A percentile compares a stretch with the other conserved stretches of the same genome.
Evolutionary conservation across 2,888 invertebrate species (phyloP).

Genomic region (Muscina levida): DNA sequence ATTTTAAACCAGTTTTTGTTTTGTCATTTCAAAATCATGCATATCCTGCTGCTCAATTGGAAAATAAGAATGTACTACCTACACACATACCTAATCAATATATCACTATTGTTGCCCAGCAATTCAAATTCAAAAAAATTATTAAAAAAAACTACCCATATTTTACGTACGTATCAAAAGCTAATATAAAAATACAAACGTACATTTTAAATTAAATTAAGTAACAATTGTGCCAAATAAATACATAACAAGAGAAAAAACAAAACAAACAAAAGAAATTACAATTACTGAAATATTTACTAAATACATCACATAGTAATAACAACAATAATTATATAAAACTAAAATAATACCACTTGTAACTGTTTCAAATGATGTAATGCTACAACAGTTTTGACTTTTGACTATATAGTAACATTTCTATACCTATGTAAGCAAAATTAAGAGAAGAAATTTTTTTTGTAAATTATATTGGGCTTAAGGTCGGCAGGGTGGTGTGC

Average conservation of each 20-base stretch:
- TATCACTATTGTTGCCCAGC: slow-evolving; percentile 57
- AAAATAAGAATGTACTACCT: slow-evolving; percentile 23
- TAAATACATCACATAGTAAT: slow-evolving; percentile 46
- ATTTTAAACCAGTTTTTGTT: slow-evolving; percentile 13
- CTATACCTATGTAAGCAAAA: slow-evolving; percentile 31
- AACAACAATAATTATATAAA: no score
- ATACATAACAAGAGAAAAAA: slow-evolving; percentile 58
- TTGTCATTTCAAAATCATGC: slow-evolving; percentile 50
- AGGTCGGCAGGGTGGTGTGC: no score
- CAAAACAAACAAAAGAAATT: slow-evolving; percentile 37
- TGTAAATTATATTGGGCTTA: no score
- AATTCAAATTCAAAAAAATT: slow-evolving; percentile 27
- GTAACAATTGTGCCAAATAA: slow-evolving; percentile 70
- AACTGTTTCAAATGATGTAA: slow-evolving; percentile 54
- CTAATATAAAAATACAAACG: slow-evolving; percentile 28
- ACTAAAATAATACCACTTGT: slow-evolving; percentile 49
- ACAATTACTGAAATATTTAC: slow-evolving; percentile 46
- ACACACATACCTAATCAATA: slow-evolving; percentile 9
- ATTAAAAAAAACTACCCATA: slow-evolving; percentile 50
- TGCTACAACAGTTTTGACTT: slow-evolving; percentile 37
- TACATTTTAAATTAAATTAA: slow-evolving; percentile 57
- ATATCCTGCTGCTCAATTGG: slow-evolving; percentile 65
- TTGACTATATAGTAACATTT: slow-evolving; percentile 8
- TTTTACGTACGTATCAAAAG: no score
- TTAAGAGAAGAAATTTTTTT: no score